Base-by-base conservation (phyloP, 2,888 invertebrate genomes). In the Malacosoma neustria region DNA sequence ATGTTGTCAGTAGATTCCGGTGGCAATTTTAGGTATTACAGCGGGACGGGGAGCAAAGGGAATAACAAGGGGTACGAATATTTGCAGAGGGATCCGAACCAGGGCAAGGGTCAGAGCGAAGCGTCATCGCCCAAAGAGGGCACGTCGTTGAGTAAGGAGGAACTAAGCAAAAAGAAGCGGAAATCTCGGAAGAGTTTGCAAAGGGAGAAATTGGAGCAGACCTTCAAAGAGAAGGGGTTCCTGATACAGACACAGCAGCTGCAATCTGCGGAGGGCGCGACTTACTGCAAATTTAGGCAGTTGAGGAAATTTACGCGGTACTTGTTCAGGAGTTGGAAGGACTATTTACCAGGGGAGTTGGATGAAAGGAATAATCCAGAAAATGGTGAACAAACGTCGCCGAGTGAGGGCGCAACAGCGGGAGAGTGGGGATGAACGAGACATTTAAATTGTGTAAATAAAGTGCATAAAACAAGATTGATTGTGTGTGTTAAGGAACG, bases 271-370 rank as follows among this genome's bases (percentile, higher is more conserved):
- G 96, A 97, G 63, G 96, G 96, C 0, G 96, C 96, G 0, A 96
- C 96, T 0, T 97, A 96, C 60, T 97, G 97, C 72, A 97, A 97
- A 70, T 97, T 97, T 65, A 80, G 96, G 33, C 96, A 97, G 63
- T 79, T 97, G 14, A 87, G 95, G 46, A 97, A 97, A 69, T 96
- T 97, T 62, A 97, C 97, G 0, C 87, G 96, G 36, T 97, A 97
- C 65, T 80, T 97, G 45, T 96, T 96, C 58, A 88, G 96, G 53
- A 96, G 95, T 64, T 97, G 96, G 96, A 96, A 96, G 72, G 95
- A 96, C 64, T 95, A 97, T 65, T 86, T 97, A 29, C 95, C 95
- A 0, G 95, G 94, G 0, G 92, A 92, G 43, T 74, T 92, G 39
- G 80, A 84, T n/a, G 81, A 76, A 35, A 56, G 57, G 32, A 39